phyloP scores from a whole-genome alignment of 2,797 vertebrate genomes.

The Leptoclinus maculatus region DNA sequence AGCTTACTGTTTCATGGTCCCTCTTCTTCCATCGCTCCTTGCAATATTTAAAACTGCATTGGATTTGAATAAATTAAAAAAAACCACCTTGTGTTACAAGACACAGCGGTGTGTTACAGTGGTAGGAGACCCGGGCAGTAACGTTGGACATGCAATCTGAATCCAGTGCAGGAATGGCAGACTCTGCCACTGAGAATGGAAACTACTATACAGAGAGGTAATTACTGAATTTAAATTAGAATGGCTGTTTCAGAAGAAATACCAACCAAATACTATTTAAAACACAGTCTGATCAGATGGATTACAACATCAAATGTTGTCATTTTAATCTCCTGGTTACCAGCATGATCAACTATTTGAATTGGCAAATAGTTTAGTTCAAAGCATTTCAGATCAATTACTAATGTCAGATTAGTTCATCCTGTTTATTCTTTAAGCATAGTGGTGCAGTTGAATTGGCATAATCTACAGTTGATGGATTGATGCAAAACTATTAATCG shows the following conservation, averaged over 20 bases:
- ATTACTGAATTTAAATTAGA: not conserved
- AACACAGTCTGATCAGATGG: not conserved
- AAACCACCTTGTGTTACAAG: not conserved
- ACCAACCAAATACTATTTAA: not conserved
- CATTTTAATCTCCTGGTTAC: not conserved
- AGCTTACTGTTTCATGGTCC: not conserved
- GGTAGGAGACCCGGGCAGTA: not conserved
- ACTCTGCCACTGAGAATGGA: not conserved
- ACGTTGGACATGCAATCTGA: not conserved
- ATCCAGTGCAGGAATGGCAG: not conserved
- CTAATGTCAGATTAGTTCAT: constrained; percentile 15
- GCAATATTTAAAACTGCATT: not conserved
- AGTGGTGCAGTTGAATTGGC: constrained; percentile 23
- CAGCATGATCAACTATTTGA: not conserved
- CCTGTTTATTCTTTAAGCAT: constrained; percentile 40
- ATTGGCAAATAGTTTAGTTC: not conserved
- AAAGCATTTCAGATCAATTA: constrained; percentile 7
- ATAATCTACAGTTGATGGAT: constrained; percentile 26
- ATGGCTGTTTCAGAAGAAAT: not conserved
- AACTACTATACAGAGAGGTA: not conserved
- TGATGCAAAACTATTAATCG: constrained; percentile 15
- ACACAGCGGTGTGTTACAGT: not conserved
- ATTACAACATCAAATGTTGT: not conserved
- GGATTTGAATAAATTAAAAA: not conserved
- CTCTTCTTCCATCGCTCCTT: not conserved